Evolutionary conservation across 1,140 invertebrate genomes (phyloP).

Genomic region (Drosophila suzukii): DNA sequence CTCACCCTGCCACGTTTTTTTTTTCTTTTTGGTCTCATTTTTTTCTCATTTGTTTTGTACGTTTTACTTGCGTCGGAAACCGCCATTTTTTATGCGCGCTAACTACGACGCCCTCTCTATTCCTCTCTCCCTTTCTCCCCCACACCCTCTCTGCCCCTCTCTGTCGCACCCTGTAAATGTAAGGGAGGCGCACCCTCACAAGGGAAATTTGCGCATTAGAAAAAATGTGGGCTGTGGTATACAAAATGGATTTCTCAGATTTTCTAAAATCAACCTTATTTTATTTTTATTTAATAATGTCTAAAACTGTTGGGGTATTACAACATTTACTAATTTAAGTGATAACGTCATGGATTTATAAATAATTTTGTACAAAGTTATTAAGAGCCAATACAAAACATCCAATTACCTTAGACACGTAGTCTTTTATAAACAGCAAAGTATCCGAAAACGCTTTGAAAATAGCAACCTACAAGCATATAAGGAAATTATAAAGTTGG

Average conservation of each 20-base stretch:
- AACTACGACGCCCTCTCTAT: constrained; percentile 63
- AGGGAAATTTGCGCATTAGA: constrained; percentile 69
- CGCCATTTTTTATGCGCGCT: constrained; percentile 78
- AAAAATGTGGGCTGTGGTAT: constrained; percentile 68
- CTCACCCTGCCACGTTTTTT: constrained; percentile 38
- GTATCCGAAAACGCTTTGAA: too few relatives aligned
- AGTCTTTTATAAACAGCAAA: too few relatives aligned
- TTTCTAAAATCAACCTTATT: neutral
- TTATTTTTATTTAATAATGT: constrained; percentile 5
- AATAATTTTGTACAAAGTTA: too few relatives aligned
- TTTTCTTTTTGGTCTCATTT: constrained; percentile 23
- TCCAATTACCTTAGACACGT: too few relatives aligned
- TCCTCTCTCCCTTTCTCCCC: constrained; percentile 15
- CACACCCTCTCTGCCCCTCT: neutral
- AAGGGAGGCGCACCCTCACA: constrained; percentile 47
- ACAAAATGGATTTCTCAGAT: constrained; percentile 38
- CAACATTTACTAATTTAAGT: too few relatives aligned
- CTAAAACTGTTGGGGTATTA: too few relatives aligned
- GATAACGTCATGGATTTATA: too few relatives aligned
- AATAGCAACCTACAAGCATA: too few relatives aligned
- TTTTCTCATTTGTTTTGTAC: constrained; percentile 45
- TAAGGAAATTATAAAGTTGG: too few relatives aligned
- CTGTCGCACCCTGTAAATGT: constrained; percentile 28
- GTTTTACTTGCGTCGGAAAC: constrained; percentile 76
- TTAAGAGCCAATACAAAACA: too few relatives aligned